A percentile compares a stretch with the other conserved stretches of the same genome.
phyloP scores from a whole-genome alignment of 2,888 invertebrate genomes.

The Drosophila nr. perissopoda region DNA sequence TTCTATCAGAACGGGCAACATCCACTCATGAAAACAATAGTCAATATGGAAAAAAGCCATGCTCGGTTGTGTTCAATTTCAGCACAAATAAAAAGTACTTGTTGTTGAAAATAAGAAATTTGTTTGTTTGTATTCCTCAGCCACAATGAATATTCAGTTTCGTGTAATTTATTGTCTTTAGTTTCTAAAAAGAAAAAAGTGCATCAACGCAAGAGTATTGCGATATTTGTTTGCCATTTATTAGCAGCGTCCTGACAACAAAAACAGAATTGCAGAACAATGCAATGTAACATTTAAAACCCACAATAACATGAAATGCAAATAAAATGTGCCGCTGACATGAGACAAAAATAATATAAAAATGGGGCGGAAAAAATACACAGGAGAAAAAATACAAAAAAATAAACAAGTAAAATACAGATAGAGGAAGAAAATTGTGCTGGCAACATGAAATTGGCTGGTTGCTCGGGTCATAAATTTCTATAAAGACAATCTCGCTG shows the following conservation, averaged over 20 bases:
- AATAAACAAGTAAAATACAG: not conserved
- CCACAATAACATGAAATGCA: conserved; percentile 54
- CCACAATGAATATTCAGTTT: conserved; percentile 6
- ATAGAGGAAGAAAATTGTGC: conserved; percentile 18
- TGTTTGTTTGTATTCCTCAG: not conserved
- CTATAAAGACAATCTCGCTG: conserved; percentile 56
- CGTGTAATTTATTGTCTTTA: not conserved
- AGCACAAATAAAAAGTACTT: not conserved
- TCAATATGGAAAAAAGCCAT: not conserved
- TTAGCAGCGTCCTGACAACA: conserved; percentile 1
- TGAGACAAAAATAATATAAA: conserved; percentile 30
- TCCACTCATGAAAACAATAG: not conserved
- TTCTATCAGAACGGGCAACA: not conserved
- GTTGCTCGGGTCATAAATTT: conserved; percentile 69
- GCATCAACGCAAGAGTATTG: conserved; percentile 31
- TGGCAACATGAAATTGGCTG: conserved; percentile 75
- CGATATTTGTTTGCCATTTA: conserved; percentile 21
- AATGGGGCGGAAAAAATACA: conserved; percentile 17
- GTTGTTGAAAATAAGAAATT: not conserved
- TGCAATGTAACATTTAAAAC: conserved; percentile 57
- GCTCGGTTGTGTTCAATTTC: not conserved
- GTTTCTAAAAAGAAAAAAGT: conserved; percentile 3
- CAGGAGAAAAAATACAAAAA: conserved; percentile 6
- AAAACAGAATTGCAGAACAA: conserved; percentile 38
- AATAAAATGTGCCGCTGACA: conserved; percentile 49